These are phyloP conservation scores for Lasioglossum lativentre DNA, from an alignment of 2,888 invertebrate species.

Conservation along the genomic window DNA sequence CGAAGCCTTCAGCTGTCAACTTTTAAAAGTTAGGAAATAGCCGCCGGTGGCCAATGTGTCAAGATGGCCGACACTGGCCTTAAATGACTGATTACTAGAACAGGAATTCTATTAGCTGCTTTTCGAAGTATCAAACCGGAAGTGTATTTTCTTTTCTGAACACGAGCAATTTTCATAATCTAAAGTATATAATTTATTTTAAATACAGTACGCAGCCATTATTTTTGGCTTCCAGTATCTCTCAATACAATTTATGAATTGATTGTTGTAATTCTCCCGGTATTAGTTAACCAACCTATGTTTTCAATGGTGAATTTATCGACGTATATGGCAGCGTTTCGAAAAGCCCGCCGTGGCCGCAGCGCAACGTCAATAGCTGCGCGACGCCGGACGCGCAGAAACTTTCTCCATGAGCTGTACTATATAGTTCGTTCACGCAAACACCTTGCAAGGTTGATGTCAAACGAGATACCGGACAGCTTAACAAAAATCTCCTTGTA, in stretches of 20 bases:
- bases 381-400: slow-evolving; percentile 66
- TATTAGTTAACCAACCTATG: no score
- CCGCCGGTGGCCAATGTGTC: not conserved
- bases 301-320: no score
- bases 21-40: not conserved
- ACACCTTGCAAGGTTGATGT: slow-evolving; percentile 41
- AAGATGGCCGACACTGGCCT: not conserved
- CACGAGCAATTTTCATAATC: no score
- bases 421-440: slow-evolving; percentile 59
- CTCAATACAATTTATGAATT: no score
- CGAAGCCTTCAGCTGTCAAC: not conserved
- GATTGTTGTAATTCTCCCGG: not conserved
- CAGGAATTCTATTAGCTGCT: not conserved
- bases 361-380: slow-evolving; percentile 71
- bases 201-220: no score
- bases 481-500: slow-evolving; percentile 21
- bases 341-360: slow-evolving; percentile 55
- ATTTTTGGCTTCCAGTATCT: no score
- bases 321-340: slow-evolving; percentile 42
- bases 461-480: slow-evolving; percentile 12
- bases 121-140: not conserved
- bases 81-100: not conserved
- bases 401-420: slow-evolving; percentile 58
- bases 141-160: no score
- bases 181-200: no score